phyloP scores from a whole-genome alignment of 2,113 vertebrate species.

The Eleginops maclovinus region DNA sequence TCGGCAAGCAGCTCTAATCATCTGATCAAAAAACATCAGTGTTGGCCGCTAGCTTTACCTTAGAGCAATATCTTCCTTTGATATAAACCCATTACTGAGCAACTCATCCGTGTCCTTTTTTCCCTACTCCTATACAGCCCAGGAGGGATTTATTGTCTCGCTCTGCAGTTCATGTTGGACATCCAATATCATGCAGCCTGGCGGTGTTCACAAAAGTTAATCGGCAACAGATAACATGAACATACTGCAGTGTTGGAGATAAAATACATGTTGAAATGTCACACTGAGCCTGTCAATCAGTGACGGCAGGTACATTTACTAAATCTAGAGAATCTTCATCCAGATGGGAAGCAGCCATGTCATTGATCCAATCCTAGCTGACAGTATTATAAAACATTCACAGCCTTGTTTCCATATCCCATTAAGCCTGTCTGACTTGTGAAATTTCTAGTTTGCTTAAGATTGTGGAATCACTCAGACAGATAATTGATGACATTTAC shows the following conservation, averaged over 20 bases:
- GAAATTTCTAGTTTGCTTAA: slow-evolving; percentile 46
- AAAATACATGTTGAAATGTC: slow-evolving; percentile 62
- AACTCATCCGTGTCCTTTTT: slow-evolving; percentile 51
- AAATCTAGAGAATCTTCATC: slow-evolving; percentile 22
- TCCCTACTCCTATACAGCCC: slow-evolving; percentile 40
- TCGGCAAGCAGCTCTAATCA: slow-evolving; percentile 51
- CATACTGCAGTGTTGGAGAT: slow-evolving; percentile 42
- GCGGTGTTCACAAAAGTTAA: slow-evolving; percentile 43
- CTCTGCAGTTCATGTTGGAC: slow-evolving; percentile 47
- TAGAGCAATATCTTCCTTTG: slow-evolving; percentile 54
- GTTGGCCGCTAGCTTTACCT: slow-evolving; percentile 32
- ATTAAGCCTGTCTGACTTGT: slow-evolving; percentile 40
- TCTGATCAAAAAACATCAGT: slow-evolving; percentile 56
- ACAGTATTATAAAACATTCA: slow-evolving; percentile 56
- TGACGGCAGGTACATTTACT: slow-evolving; percentile 51
- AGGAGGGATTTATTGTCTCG: slow-evolving; percentile 63
- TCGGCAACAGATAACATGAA: slow-evolving; percentile 32
- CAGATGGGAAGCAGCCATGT: slow-evolving; percentile 14
- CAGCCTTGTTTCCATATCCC: not conserved
- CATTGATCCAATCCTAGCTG: slow-evolving; percentile 56
- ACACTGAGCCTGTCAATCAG: slow-evolving; percentile 41
- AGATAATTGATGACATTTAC: slow-evolving; percentile 56
- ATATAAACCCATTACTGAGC: slow-evolving; percentile 55
- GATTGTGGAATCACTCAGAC: slow-evolving; percentile 37
- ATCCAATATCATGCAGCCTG: slow-evolving; percentile 15